Conservation (phyloP, 2,888 invertebrate species). For the Coenonympha glycerion region DNA sequence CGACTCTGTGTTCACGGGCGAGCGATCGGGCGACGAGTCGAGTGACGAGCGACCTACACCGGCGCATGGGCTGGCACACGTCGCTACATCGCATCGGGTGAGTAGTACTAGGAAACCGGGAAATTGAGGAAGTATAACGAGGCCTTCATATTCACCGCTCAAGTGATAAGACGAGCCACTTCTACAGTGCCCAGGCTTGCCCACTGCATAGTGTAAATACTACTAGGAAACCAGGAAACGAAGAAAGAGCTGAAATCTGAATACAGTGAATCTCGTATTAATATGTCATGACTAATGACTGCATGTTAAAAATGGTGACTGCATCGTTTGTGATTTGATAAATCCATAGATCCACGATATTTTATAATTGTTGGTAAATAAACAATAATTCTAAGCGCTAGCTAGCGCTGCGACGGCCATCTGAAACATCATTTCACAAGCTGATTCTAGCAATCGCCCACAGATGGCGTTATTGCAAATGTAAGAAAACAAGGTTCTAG, state of each 20-base stretch:
- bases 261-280: too few species aligned
- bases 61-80: conserved; percentile 47
- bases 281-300: too few species aligned
- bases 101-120: conserved; percentile 28
- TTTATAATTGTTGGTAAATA: not conserved
- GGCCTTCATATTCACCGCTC: not conserved
- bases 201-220: too few species aligned
- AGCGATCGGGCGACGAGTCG: conserved; percentile 77
- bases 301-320: too few species aligned
- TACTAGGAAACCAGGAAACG: too few species aligned
- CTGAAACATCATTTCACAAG: not conserved
- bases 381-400: too few species aligned
- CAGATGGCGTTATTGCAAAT: conserved; percentile 16
- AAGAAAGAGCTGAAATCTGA: too few species aligned
- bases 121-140: not conserved
- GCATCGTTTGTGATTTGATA: not conserved
- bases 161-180: too few species aligned
- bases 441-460: not conserved
- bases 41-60: conserved; percentile 62
- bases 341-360: not conserved
- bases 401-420: not conserved
- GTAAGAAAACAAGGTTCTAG: not conserved
- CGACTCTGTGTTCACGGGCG: conserved; percentile 93
- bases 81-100: conserved; percentile 58
- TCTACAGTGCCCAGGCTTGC: too few species aligned